phyloP scores from a whole-genome alignment of 2,888 invertebrate genomes.

The Aphrophora alni region DNA sequence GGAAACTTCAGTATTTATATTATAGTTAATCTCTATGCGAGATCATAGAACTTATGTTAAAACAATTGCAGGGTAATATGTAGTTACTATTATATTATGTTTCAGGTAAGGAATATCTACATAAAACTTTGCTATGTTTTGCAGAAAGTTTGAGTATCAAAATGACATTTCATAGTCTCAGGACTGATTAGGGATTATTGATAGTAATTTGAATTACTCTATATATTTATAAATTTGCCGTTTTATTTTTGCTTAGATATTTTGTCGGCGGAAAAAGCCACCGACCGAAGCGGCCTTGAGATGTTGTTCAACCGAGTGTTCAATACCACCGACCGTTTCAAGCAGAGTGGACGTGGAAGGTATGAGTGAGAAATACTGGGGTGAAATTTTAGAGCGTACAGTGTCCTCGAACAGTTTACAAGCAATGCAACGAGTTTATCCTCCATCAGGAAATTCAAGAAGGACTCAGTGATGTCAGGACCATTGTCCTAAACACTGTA shows the following conservation, averaged over 20 bases:
- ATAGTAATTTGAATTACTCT: too few relatives aligned
- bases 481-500: background rate
- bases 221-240: too few relatives aligned
- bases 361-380: conserved; percentile 75
- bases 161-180: too few relatives aligned
- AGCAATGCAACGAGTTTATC: conserved; percentile 62
- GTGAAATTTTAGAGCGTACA: conserved; percentile 78
- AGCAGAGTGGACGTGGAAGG: conserved; percentile 69
- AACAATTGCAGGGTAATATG: too few relatives aligned
- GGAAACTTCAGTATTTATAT: too few relatives aligned
- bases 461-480: conserved; percentile 30
- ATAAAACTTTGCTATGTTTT: too few relatives aligned
- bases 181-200: too few relatives aligned
- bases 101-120: too few relatives aligned
- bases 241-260: conserved; percentile 45
- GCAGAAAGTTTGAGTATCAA: too few relatives aligned
- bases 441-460: conserved; percentile 20
- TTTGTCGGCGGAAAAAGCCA: conserved; percentile 49
- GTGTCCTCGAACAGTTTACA: conserved; percentile 78
- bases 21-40: too few relatives aligned
- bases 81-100: too few relatives aligned
- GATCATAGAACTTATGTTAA: too few relatives aligned
- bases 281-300: conserved; percentile 42
- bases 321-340: conserved; percentile 54
- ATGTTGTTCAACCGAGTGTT: conserved; percentile 42